Conservation (phyloP, 1,140 invertebrate species). For the Drosophila sp. region DNA sequence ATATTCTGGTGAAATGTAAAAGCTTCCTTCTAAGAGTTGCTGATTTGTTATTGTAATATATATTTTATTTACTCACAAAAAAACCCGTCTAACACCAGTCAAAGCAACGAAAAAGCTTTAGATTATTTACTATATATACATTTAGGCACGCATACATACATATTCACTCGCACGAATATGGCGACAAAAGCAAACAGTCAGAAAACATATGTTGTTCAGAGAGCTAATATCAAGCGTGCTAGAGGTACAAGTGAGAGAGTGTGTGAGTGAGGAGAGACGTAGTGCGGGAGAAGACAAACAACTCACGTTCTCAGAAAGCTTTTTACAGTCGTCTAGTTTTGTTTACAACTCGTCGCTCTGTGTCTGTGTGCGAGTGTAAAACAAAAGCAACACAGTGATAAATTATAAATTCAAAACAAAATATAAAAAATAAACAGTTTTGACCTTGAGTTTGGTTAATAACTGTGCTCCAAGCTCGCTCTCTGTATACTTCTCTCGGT, state of each 20-base stretch:
- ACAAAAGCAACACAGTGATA: slow-evolving; percentile 79
- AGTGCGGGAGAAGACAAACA: background rate
- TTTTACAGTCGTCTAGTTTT: slow-evolving; percentile 68
- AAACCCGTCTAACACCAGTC: slow-evolving; percentile 44
- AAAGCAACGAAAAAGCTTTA: slow-evolving; percentile 58
- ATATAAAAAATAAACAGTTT: slow-evolving; percentile 85
- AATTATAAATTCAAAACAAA: slow-evolving; percentile 84
- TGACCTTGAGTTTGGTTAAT: slow-evolving; percentile 81
- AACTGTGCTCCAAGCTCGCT: slow-evolving; percentile 50
- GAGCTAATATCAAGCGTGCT: slow-evolving; percentile 17
- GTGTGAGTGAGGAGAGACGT: slow-evolving; percentile 3
- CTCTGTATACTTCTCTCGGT: slow-evolving; percentile 44
- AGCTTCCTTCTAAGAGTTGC: slow-evolving; percentile 54
- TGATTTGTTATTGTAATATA: slow-evolving; percentile 67
- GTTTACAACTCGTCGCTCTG: slow-evolving; percentile 65
- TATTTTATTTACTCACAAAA: slow-evolving; percentile 60
- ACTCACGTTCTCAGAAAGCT: slow-evolving; percentile 64
- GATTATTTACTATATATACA: slow-evolving; percentile 54
- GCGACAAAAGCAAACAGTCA: slow-evolving; percentile 78
- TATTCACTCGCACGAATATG: slow-evolving; percentile 65
- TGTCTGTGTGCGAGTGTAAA: slow-evolving; percentile 57
- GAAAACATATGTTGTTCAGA: slow-evolving; percentile 77
- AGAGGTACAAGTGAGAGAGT: background rate
- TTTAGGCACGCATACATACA: slow-evolving; percentile 18
- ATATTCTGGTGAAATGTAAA: slow-evolving; percentile 79